A percentile compares a stretch with the other conserved stretches of the same genome.
Conservation (phyloP, 1,140 invertebrate genomes). For the Zaprionus inermis region DNA sequence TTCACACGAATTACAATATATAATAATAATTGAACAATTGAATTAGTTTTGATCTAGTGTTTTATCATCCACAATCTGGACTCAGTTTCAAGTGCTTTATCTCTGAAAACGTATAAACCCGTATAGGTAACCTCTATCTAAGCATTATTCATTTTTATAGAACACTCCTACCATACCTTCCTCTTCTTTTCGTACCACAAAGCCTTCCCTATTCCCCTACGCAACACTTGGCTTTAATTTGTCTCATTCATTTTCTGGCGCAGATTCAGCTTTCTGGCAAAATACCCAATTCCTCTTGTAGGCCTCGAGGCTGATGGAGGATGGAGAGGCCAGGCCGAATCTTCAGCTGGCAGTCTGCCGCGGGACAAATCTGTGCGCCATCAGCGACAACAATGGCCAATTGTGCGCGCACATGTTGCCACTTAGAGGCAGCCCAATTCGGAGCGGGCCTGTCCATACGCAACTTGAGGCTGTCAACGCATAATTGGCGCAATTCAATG, state of each 20-base stretch:
- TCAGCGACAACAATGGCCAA: conserved; percentile 42
- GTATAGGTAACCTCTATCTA: background rate
- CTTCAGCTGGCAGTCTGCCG: conserved; percentile 54
- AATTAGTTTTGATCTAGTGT: too few species aligned
- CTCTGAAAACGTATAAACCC: too few species aligned
- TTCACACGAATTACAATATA: too few species aligned
- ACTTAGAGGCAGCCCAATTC: conserved; percentile 21
- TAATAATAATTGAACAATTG: too few species aligned
- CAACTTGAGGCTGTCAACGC: conserved; percentile 67
- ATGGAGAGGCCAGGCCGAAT: background rate
- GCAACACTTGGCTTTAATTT: background rate
- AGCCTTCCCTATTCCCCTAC: background rate
- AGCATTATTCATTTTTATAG: background rate
- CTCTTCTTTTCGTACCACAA: too few species aligned
- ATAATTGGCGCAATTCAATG: conserved; percentile 75
- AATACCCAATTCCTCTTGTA: conserved; percentile 23
- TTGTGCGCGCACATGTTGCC: conserved; percentile 43
- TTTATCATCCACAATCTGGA: too few species aligned
- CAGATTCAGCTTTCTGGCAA: conserved; percentile 15
- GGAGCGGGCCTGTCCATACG: conserved; percentile 11
- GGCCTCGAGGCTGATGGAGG: conserved; percentile 22
- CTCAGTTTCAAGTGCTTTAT: too few species aligned
- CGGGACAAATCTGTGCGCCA: conserved; percentile 21
- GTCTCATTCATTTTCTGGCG: background rate
- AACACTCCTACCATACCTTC: background rate